Conservation (phyloP, 2,888 invertebrate species). For the Ramazzottius varieornatus region DNA sequence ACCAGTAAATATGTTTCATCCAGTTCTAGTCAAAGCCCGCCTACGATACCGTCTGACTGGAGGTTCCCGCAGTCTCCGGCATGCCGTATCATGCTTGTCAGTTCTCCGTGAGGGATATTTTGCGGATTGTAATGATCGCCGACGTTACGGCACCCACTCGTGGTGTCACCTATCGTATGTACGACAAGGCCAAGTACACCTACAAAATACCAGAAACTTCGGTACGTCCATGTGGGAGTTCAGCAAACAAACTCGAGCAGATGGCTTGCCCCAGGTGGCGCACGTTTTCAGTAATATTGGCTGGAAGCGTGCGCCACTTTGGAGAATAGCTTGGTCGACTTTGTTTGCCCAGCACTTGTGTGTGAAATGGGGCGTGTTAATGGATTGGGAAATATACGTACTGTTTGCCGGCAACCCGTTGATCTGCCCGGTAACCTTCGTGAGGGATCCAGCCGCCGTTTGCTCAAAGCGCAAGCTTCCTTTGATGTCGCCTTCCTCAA, state of each 20-base stretch:
- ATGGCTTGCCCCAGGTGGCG: not conserved
- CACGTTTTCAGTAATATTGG: too few species aligned
- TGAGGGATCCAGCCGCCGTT: not conserved
- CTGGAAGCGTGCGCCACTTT: too few species aligned
- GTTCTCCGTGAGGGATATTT: not conserved
- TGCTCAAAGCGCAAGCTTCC: not conserved
- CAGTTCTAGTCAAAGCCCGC: too few species aligned
- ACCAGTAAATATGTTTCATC: too few species aligned
- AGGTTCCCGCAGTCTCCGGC: not conserved
- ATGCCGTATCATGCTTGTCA: not conserved
- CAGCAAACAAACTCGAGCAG: not conserved
- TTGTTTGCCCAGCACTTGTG: not conserved
- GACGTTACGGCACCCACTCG: not conserved
- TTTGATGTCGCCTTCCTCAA: not conserved
- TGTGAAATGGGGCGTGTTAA: not conserved
- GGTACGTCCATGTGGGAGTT: not conserved
- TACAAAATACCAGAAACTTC: too few species aligned
- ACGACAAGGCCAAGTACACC: too few species aligned
- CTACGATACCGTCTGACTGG: not conserved
- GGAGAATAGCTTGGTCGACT: too few species aligned
- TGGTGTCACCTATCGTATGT: not conserved
- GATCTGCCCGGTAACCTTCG: not conserved
- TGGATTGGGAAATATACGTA: not conserved
- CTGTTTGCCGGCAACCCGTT: not conserved
- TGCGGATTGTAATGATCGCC: not conserved